Percentiles rank a stretch among this genome's conserved stretches.
Evolutionary conservation across 2,113 vertebrate species (phyloP).

Genomic region (Emydura subglobosa): DNA sequence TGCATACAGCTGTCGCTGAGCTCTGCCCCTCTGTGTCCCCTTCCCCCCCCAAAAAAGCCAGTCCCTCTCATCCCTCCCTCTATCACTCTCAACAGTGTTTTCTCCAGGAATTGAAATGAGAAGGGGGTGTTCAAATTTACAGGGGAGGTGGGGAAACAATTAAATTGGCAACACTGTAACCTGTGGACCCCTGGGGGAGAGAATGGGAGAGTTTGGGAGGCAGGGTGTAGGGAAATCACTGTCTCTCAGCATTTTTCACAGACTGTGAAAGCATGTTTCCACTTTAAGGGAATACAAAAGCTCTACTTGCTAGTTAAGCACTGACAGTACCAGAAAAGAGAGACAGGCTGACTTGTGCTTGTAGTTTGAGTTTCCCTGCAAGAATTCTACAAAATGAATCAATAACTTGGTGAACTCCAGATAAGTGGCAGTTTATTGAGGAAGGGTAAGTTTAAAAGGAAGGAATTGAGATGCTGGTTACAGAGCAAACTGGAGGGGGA

Average conservation of each 20-base stretch:
- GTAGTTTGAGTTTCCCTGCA: accelerated
- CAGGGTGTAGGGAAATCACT: too few species aligned
- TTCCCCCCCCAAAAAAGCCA: too few species aligned
- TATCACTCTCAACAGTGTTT: not conserved
- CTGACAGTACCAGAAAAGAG: not conserved
- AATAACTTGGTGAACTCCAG: accelerated
- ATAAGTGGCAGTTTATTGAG: not conserved
- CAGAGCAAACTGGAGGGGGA: not conserved
- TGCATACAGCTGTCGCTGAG: accelerated
- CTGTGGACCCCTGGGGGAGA: too few species aligned
- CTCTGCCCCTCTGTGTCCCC: not conserved
- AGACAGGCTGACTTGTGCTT: not conserved
- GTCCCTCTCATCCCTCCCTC: accelerated
- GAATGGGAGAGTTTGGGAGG: too few species aligned
- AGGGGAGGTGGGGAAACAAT: too few species aligned
- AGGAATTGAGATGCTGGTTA: accelerated
- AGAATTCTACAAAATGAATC: accelerated
- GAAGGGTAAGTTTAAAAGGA: not conserved
- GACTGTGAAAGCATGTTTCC: not conserved
- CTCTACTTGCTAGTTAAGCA: accelerated
- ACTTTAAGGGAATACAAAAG: accelerated
- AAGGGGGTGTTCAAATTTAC: too few species aligned
- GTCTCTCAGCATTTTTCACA: not conserved
- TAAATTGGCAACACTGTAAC: too few species aligned
- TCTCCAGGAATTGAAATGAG: too few species aligned